phyloP scores from a whole-genome alignment of 1,140 invertebrate species.

The Anagrus nilaparvatae region DNA sequence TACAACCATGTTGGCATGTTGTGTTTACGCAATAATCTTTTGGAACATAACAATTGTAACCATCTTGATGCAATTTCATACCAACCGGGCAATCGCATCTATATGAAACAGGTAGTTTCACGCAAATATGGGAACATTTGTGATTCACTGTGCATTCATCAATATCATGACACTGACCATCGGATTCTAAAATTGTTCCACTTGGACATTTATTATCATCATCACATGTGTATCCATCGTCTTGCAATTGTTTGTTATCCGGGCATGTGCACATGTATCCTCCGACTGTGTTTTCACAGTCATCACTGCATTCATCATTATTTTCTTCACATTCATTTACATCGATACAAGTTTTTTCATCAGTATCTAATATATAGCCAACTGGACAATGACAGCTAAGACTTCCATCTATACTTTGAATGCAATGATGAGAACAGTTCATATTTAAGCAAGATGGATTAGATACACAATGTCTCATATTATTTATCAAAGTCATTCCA shows the following conservation, averaged over 20 bases:
- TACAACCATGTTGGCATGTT: conserved; percentile 16
- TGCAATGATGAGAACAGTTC: conserved; percentile 44
- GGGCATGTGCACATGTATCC: conserved; percentile 72
- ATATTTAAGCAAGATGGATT: conserved; percentile 12
- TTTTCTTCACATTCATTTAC: conserved; percentile 64
- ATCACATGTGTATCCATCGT: conserved; percentile 59
- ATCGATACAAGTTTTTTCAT: conserved; percentile 42
- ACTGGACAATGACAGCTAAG: conserved; percentile 41
- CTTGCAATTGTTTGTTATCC: conserved; percentile 56
- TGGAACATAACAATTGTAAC: conserved; percentile 11
- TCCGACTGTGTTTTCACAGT: conserved; percentile 69
- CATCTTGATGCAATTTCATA: conserved; percentile 27
- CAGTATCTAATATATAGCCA: conserved; percentile 21
- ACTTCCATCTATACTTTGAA: conserved; percentile 37
- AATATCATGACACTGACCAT: conserved; percentile 45
- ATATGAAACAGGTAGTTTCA: conserved; percentile 48
- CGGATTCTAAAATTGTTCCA: conserved; percentile 39
- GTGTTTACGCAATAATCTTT: conserved; percentile 15
- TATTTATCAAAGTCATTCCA: conserved; percentile 27
- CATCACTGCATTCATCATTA: conserved; percentile 51
- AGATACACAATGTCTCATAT: conserved; percentile 29
- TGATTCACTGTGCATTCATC: conserved; percentile 71
- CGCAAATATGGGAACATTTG: conserved; percentile 36
- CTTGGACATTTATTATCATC: conserved; percentile 41
- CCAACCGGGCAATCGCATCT: conserved; percentile 61